Evolutionary conservation across 2,797 vertebrate genomes (phyloP).

Genomic region (Alca torda): DNA sequence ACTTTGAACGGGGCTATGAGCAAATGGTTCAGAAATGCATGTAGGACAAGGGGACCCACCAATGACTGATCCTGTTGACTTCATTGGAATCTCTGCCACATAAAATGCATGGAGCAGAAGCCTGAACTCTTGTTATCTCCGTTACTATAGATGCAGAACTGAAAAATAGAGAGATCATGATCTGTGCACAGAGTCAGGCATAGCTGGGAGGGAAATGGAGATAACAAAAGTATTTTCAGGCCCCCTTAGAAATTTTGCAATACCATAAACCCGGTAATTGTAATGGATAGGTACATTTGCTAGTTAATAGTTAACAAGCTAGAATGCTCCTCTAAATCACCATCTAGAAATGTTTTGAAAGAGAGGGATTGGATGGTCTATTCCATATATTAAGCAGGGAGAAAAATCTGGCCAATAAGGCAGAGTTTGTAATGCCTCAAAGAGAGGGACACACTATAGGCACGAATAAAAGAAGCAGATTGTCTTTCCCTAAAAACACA

Average conservation of each 20-base stretch:
- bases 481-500: conserved; percentile 13
- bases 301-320: conserved; percentile 73
- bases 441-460: not conserved
- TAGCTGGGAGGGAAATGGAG: conserved; percentile 34
- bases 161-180: not conserved
- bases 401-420: conserved; percentile 66
- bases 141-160: not conserved
- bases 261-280: conserved; percentile 49
- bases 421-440: conserved; percentile 10
- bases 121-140: not conserved
- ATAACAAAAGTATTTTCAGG: conserved; percentile 55
- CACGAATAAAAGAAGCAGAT: conserved; percentile 24
- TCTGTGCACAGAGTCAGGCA: conserved; percentile 17
- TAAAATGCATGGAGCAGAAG: not conserved
- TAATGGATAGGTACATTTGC: conserved; percentile 69
- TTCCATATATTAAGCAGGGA: conserved; percentile 39
- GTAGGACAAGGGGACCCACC: not conserved
- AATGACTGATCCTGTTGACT: not conserved
- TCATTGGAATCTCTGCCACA: not conserved
- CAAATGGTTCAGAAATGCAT: not conserved
- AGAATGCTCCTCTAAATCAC: conserved; percentile 63
- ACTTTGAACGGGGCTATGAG: not conserved
- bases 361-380: conserved; percentile 44
- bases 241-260: conserved; percentile 47
- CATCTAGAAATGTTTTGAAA: conserved; percentile 47